A percentile compares a stretch with the other conserved stretches of the same genome.
These are phyloP conservation scores for Cephalopholis sonnerati DNA, from an alignment of 2,113 vertebrate species.

Conservation along the genomic window DNA sequence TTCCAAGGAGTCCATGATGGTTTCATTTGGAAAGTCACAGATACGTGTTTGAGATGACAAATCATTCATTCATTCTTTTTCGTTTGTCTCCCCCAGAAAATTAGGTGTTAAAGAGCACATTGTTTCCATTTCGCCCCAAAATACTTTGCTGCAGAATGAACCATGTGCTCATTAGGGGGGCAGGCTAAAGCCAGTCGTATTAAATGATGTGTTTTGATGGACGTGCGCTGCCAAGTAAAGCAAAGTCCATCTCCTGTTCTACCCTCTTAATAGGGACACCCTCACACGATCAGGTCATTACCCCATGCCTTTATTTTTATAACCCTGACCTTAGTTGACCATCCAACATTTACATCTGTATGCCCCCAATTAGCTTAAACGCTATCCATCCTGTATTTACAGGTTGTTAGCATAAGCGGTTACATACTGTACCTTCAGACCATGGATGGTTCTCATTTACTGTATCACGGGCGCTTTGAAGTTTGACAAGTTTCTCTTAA, in stretches of 20 bases:
- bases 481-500: constrained; percentile 57
- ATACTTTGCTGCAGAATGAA: neutral
- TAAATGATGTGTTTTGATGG: constrained; percentile 57
- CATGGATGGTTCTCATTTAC: constrained; percentile 56
- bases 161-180: neutral
- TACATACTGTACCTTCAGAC: constrained; percentile 16
- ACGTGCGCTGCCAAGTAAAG: constrained; percentile 49
- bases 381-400: constrained; percentile 23
- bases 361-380: constrained; percentile 34
- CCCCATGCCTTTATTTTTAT: constrained; percentile 32
- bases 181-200: neutral
- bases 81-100: constrained; percentile 41
- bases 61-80: constrained; percentile 42
- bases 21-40: constrained; percentile 65
- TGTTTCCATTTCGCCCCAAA: constrained; percentile 40
- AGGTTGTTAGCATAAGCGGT: constrained; percentile 39
- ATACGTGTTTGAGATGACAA: constrained; percentile 51
- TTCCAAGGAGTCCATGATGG: constrained; percentile 43
- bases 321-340: constrained; percentile 29
- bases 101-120: constrained; percentile 46
- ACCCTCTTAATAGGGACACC: constrained; percentile 15
- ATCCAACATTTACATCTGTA: neutral
- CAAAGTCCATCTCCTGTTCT: constrained; percentile 32
- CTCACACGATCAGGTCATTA: constrained; percentile 34
- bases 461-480: constrained; percentile 57